Evolutionary conservation across 2,797 vertebrate species (phyloP).

Genomic region (Phylloscopus collybita): DNA sequence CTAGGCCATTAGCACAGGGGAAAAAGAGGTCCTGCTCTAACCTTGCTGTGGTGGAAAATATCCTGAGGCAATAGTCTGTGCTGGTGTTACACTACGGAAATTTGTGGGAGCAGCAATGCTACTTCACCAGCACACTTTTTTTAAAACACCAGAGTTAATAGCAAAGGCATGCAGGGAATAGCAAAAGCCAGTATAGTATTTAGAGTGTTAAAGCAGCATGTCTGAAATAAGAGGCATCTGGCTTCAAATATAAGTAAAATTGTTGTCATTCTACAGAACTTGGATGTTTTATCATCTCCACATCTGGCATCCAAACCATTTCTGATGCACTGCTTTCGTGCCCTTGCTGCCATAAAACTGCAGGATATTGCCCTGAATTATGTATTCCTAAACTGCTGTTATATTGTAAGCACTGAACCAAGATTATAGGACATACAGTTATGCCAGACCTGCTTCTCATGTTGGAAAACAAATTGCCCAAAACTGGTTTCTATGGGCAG

Average conservation of each 20-base stretch:
- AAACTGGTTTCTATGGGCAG: background rate
- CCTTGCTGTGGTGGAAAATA: slow-evolving; percentile 36
- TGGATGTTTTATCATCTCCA: background rate
- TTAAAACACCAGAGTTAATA: background rate
- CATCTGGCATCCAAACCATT: background rate
- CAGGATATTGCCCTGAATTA: background rate
- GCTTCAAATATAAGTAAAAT: background rate
- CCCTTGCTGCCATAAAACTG: background rate
- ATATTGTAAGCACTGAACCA: background rate
- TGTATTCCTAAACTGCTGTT: background rate
- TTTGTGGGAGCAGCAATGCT: background rate
- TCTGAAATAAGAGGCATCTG: slow-evolving; percentile 16
- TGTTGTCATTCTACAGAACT: background rate
- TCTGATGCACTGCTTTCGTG: background rate
- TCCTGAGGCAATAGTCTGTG: background rate
- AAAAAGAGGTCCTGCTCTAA: slow-evolving; percentile 3
- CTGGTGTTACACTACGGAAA: background rate
- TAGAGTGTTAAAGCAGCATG: background rate
- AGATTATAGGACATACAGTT: background rate
- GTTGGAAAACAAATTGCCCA: background rate
- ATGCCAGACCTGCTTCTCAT: background rate
- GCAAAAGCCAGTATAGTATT: background rate
- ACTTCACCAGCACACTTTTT: background rate
- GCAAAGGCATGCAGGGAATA: background rate
- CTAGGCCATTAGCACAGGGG: background rate